phyloP scores from a whole-genome alignment of 2,888 invertebrate genomes.

The Cryptus viduatorius region DNA sequence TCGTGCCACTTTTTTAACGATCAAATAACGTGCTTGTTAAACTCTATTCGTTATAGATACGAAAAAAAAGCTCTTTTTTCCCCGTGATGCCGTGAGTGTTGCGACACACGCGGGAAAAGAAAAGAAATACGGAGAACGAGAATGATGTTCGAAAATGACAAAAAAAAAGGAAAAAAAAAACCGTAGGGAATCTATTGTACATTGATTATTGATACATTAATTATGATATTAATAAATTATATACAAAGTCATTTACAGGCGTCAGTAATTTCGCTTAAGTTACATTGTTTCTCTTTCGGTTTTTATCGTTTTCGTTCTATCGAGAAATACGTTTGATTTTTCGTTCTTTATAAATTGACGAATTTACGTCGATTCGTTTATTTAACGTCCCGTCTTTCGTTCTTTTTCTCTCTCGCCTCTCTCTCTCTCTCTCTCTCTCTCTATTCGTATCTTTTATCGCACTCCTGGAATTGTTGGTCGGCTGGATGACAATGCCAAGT shows the following conservation, averaged over 20 bases:
- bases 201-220: conserved; percentile 84
- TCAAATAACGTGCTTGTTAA: conserved; percentile 79
- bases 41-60: conserved; percentile 72
- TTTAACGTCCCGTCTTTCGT: conserved; percentile 50
- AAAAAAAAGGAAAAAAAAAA: conserved; percentile 72
- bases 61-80: conserved; percentile 60
- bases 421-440: conserved; percentile 68
- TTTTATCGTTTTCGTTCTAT: conserved; percentile 41
- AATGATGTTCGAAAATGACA: conserved; percentile 71
- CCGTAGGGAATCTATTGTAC: conserved; percentile 84
- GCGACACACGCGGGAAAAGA: conserved; percentile 38
- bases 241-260: conserved; percentile 81
- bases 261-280: conserved; percentile 75
- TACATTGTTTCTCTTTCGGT: conserved; percentile 44
- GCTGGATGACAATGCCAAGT: conserved; percentile 83
- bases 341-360: background rate
- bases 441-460: conserved; percentile 82
- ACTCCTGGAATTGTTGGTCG: conserved; percentile 85
- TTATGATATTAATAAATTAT: conserved; percentile 84
- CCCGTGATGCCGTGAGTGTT: conserved; percentile 52
- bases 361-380: conserved; percentile 46
- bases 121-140: conserved; percentile 67
- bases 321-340: conserved; percentile 15
- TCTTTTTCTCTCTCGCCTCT: conserved; percentile 48
- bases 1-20: conserved; percentile 75